Evolutionary conservation across 2,888 invertebrate species (phyloP).

Genomic region (Parnassius apollo): DNA sequence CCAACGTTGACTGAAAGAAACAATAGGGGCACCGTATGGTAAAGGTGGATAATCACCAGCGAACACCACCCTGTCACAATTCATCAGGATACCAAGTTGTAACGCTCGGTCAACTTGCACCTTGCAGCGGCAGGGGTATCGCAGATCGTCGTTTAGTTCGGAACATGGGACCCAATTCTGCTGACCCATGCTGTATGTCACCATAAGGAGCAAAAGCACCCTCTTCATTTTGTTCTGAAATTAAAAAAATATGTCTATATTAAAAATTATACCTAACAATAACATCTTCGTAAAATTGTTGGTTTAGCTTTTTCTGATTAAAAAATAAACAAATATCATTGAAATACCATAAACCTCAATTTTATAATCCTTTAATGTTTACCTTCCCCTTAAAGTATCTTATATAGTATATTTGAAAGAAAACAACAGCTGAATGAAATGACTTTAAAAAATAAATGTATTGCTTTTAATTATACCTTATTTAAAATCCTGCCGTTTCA

Average conservation of each 20-base stretch:
- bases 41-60: conserved; percentile 88
- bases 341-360: too few relatives aligned
- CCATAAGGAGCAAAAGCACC: conserved; percentile 53
- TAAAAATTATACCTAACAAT: too few relatives aligned
- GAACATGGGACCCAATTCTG: conserved; percentile 86
- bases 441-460: too few relatives aligned
- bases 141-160: conserved; percentile 87
- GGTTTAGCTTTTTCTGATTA: too few relatives aligned
- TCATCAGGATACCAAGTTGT: conserved; percentile 83
- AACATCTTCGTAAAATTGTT: too few relatives aligned
- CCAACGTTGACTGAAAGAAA: conserved; percentile 88
- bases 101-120: conserved; percentile 75
- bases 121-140: conserved; percentile 85
- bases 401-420: too few relatives aligned
- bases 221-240: conserved; percentile 60
- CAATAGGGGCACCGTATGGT: conserved; percentile 90
- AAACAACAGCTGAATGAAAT: too few relatives aligned
- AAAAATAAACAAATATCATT: too few relatives aligned
- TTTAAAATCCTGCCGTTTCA: too few relatives aligned
- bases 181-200: conserved; percentile 52
- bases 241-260: conserved; percentile 25
- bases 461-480: too few relatives aligned
- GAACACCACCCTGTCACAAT: conserved; percentile 92
- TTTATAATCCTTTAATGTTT: too few relatives aligned
- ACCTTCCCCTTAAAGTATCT: too few relatives aligned